These are phyloP conservation scores for Ennomos erosarius DNA, from an alignment of 2,888 invertebrate species.

Conservation along the genomic window DNA sequence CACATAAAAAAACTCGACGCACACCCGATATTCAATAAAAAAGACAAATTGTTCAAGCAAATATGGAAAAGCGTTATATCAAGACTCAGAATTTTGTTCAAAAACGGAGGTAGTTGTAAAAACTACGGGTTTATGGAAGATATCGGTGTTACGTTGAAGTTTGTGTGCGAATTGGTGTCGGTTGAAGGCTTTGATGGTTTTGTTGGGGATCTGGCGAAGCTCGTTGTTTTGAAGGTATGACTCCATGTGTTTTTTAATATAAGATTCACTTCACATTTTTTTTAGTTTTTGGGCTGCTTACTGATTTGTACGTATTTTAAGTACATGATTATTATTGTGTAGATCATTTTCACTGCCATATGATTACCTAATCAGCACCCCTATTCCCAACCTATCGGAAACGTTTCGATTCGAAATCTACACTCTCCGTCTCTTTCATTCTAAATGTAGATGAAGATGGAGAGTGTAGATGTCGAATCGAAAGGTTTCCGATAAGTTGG, in stretches of 20 bases:
- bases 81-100: conserved; percentile 52
- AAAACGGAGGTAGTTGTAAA: conserved; percentile 42
- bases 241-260: neutral
- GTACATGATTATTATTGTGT: too few relatives aligned
- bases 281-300: too few relatives aligned
- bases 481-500: too few relatives aligned
- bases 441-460: too few relatives aligned
- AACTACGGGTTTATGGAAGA: conserved; percentile 58
- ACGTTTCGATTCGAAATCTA: too few relatives aligned
- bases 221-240: conserved; percentile 66
- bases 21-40: conserved; percentile 64
- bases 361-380: too few relatives aligned
- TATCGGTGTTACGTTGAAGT: conserved; percentile 62
- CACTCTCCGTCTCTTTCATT: too few relatives aligned
- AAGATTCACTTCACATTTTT: too few relatives aligned
- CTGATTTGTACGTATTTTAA: too few relatives aligned
- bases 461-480: too few relatives aligned
- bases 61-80: conserved; percentile 66
- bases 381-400: too few relatives aligned
- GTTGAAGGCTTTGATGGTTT: conserved; percentile 65
- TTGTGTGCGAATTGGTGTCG: conserved; percentile 66
- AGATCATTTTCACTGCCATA: too few relatives aligned
- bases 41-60: conserved; percentile 61
- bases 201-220: conserved; percentile 59
- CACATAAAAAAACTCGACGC: conserved; percentile 72